These are phyloP conservation scores for Pelosia muscerda DNA, from an alignment of 2,888 invertebrate genomes.

Conservation along the genomic window DNA sequence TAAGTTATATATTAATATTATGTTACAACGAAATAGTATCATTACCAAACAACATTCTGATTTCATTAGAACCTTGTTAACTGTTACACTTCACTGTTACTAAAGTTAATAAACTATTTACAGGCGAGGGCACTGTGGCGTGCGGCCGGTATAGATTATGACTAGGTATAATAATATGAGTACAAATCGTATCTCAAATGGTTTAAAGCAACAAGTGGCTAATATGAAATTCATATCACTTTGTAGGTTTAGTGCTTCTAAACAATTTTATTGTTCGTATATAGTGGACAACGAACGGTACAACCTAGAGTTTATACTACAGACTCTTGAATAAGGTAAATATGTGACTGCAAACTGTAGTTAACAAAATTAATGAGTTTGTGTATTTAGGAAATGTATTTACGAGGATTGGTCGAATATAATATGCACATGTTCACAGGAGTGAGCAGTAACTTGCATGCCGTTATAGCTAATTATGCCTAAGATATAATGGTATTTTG, in stretches of 20 bases:
- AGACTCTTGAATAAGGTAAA: neutral
- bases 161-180: conserved; percentile 6
- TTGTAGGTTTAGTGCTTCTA: neutral
- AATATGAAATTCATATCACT: neutral
- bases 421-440: neutral
- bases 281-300: no score
- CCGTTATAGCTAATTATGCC: neutral
- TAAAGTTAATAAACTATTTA: conserved; percentile 6
- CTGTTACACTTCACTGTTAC: neutral
- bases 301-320: conserved; percentile 3
- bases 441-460: neutral
- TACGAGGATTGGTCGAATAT: neutral
- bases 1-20: neutral
- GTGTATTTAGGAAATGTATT: neutral
- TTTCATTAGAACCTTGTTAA: neutral
- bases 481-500: no score
- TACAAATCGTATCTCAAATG: conserved; percentile 14
- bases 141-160: conserved; percentile 15
- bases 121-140: conserved; percentile 2
- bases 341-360: neutral
- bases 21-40: neutral
- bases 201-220: conserved; percentile 17
- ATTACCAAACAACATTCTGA: neutral
- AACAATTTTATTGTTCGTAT: neutral
- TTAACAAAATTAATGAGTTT: neutral